Evolutionary conservation across 2,797 vertebrate genomes (phyloP).

Genomic region (Acrossocheilus wenchowensis): DNA sequence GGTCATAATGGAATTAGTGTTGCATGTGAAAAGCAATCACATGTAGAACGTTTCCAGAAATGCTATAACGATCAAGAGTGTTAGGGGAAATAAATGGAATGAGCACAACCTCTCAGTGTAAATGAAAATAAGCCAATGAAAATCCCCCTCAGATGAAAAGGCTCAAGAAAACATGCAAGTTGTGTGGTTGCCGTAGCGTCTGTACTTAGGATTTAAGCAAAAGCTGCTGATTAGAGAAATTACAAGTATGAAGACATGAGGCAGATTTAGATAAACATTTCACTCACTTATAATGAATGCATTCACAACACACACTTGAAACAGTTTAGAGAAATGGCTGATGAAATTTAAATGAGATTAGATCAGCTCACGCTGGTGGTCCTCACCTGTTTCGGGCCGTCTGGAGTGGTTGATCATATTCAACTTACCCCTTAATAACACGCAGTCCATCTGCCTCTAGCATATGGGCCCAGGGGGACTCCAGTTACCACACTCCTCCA

Average conservation of each 20-base stretch:
- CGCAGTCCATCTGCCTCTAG: slow-evolving; percentile 58
- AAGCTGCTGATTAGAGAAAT: slow-evolving; percentile 61
- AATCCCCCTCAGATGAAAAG: slow-evolving; percentile 55
- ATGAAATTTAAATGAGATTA: slow-evolving; percentile 62
- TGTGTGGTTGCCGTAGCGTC: slow-evolving; percentile 44
- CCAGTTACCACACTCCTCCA: slow-evolving; percentile 48
- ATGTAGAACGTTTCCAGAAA: slow-evolving; percentile 31
- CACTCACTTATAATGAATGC: slow-evolving; percentile 11
- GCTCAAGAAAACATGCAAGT: slow-evolving; percentile 36
- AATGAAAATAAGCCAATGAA: slow-evolving; percentile 54
- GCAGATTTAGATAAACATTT: slow-evolving; percentile 64
- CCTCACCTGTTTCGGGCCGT: slow-evolving; percentile 48
- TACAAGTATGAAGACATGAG: slow-evolving; percentile 58
- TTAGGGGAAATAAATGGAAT: slow-evolving; percentile 16
- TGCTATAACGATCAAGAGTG: neutral
- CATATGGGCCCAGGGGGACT: slow-evolving; percentile 60
- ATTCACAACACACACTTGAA: slow-evolving; percentile 41
- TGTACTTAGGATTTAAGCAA: slow-evolving; percentile 56
- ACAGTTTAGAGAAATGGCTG: slow-evolving; percentile 47
- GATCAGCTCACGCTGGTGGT: slow-evolving; percentile 45
- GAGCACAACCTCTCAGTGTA: slow-evolving; percentile 40
- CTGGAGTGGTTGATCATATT: slow-evolving; percentile 53
- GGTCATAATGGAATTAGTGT: slow-evolving; percentile 22
- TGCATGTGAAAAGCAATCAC: slow-evolving; percentile 5
- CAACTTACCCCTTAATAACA: slow-evolving; percentile 49